Evolutionary conservation across 2,888 invertebrate genomes (phyloP).

Genomic region (Sympetrum striolatum): DNA sequence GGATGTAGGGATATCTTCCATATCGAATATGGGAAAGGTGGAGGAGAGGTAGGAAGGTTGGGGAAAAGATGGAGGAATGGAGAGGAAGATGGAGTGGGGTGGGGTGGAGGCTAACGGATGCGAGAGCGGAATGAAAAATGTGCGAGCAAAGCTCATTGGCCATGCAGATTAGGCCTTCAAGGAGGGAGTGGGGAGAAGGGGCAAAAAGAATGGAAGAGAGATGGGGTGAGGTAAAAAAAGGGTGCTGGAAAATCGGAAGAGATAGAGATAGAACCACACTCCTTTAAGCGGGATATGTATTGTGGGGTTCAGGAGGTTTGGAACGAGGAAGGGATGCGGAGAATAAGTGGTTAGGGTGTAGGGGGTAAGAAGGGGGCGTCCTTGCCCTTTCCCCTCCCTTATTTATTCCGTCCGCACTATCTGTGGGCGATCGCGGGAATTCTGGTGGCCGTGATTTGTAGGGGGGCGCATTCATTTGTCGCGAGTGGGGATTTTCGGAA

Average conservation of each 20-base stretch:
- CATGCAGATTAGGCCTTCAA: conserved; percentile 48
- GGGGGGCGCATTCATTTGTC: conserved; percentile 20
- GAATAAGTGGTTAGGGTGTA: not conserved
- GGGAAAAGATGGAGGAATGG: conserved; percentile 46
- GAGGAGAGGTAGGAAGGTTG: conserved; percentile 21
- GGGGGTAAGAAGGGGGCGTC: not conserved
- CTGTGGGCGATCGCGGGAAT: conserved; percentile 5
- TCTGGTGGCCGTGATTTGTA: not conserved
- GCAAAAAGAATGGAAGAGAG: conserved; percentile 29
- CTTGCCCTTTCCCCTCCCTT: not conserved
- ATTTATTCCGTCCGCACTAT: conserved; percentile 37
- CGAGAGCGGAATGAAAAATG: conserved; percentile 27
- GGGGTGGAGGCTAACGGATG: conserved; percentile 19
- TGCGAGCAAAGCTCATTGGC: conserved; percentile 33
- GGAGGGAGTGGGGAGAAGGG: conserved; percentile 46
- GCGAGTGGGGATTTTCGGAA: not conserved
- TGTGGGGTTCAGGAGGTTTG: not conserved
- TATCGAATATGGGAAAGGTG: conserved; percentile 51
- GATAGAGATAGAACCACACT: not conserved
- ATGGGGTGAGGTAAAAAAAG: not conserved
- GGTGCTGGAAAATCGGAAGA: not conserved
- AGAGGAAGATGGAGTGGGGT: conserved; percentile 13
- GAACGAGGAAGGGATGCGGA: not conserved
- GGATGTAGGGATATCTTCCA: conserved; percentile 58
- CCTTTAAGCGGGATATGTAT: not conserved